phyloP scores from a whole-genome alignment of 2,113 vertebrate genomes.

The Seriola quinqueradiata region DNA sequence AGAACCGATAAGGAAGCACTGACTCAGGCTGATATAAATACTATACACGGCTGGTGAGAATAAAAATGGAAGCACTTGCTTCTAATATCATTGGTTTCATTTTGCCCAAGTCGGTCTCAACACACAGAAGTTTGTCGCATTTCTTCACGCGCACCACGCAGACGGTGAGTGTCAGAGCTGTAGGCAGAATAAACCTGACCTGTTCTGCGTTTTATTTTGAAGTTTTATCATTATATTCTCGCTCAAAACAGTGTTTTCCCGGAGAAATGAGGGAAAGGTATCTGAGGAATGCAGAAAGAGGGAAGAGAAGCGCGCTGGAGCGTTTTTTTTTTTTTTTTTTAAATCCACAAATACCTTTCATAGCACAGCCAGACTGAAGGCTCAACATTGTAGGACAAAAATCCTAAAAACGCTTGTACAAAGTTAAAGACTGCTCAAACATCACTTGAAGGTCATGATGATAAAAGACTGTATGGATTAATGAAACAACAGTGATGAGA shows the following conservation, averaged over 20 bases:
- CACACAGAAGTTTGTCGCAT: neutral
- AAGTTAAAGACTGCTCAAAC: constrained; percentile 3
- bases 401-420: neutral
- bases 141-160: constrained; percentile 12
- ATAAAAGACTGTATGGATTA: neutral
- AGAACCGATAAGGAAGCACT: constrained; percentile 22
- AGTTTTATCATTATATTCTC: neutral
- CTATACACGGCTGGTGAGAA: neutral
- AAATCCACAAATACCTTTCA: constrained; percentile 61
- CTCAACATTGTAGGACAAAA: constrained; percentile 15
- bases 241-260: constrained; percentile 25
- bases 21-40: constrained; percentile 46
- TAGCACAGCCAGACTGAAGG: constrained; percentile 31
- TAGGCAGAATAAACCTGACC: neutral
- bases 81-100: neutral
- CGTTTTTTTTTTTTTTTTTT: constrained; percentile 17
- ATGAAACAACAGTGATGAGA: neutral
- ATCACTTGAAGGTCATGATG: constrained; percentile 6
- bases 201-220: neutral
- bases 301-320: constrained; percentile 58
- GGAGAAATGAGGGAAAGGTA: constrained; percentile 51
- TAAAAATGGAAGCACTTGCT: constrained; percentile 56
- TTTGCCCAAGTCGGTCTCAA: neutral
- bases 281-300: constrained; percentile 79
- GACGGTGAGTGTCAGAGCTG: neutral